phyloP scores from a whole-genome alignment of 2,888 invertebrate genomes.

The Drosophila nigritarsus region DNA sequence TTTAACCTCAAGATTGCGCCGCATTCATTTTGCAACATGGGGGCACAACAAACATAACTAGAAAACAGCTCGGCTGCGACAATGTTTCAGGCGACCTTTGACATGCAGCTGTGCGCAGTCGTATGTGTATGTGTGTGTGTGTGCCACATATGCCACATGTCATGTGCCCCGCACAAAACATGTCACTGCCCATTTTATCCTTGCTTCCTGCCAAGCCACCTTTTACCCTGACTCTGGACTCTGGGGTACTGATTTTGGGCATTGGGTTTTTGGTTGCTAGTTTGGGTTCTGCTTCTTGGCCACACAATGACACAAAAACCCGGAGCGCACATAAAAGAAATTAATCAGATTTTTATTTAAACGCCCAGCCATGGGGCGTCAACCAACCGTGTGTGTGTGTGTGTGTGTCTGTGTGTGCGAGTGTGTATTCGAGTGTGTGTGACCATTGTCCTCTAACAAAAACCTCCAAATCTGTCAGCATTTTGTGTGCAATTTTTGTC shows the following conservation, averaged over 20 bases:
- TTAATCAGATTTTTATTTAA: slow-evolving; percentile 82
- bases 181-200: slow-evolving; percentile 74
- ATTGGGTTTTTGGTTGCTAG: slow-evolving; percentile 25
- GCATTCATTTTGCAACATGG: slow-evolving; percentile 45
- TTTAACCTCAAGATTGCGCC: slow-evolving; percentile 46
- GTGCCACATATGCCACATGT: slow-evolving; percentile 66
- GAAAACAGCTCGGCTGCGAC: slow-evolving; percentile 25
- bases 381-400: slow-evolving; percentile 21
- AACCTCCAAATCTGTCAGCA: slow-evolving; percentile 61
- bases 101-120: slow-evolving; percentile 64
- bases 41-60: slow-evolving; percentile 31
- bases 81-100: slow-evolving; percentile 61
- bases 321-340: slow-evolving; percentile 73
- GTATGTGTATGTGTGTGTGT: slow-evolving; percentile 24
- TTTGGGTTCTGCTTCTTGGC: slow-evolving; percentile 35
- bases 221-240: slow-evolving; percentile 35
- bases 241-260: slow-evolving; percentile 25
- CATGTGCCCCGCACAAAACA: slow-evolving; percentile 74
- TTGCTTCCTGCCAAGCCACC: slow-evolving; percentile 74
- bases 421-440: slow-evolving; percentile 27
- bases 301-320: slow-evolving; percentile 78
- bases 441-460: slow-evolving; percentile 70
- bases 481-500: slow-evolving; percentile 77
- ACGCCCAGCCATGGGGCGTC: slow-evolving; percentile 71
- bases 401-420: slow-evolving; percentile 12